Conservation (phyloP, 2,888 invertebrate genomes). For the Macrosiphum euphorbiae region DNA sequence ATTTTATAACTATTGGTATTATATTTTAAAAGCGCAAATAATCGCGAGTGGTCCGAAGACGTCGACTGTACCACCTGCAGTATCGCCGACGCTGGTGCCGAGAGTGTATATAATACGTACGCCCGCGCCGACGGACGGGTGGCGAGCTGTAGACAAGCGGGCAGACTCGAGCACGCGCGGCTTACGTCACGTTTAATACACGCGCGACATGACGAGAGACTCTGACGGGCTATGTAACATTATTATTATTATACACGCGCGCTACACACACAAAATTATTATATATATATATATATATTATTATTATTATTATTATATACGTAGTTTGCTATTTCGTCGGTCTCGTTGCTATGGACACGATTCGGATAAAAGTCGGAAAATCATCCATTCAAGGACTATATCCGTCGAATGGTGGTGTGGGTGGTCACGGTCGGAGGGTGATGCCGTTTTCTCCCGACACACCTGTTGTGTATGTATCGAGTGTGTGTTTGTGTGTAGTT, state of each 20-base stretch:
- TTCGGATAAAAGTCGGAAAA: constrained; percentile 49
- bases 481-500: not conserved
- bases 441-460: not conserved
- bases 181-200: constrained; percentile 49
- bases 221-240: constrained; percentile 9
- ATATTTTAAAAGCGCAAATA: not conserved
- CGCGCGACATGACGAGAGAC: constrained; percentile 36
- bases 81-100: constrained; percentile 17
- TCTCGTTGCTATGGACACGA: constrained; percentile 51
- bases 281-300: not conserved
- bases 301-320: constrained; percentile 13
- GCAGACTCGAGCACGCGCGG: constrained; percentile 5
- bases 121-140: not conserved
- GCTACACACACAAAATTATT: not conserved
- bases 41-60: not conserved
- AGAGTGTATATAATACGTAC: not conserved
- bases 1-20: not conserved
- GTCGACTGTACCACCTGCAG: not conserved
- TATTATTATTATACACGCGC: not conserved
- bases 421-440: not conserved
- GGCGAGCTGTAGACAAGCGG: not conserved
- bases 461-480: not conserved
- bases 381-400: constrained; percentile 49
- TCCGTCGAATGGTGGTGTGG: not conserved
- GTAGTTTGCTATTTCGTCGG: constrained; percentile 29